Percentiles rank a stretch among this genome's conserved stretches.
These are phyloP conservation scores for Solenodon paradoxus DNA, from an alignment of 2,113 vertebrate genomes.

Conservation along the genomic window DNA sequence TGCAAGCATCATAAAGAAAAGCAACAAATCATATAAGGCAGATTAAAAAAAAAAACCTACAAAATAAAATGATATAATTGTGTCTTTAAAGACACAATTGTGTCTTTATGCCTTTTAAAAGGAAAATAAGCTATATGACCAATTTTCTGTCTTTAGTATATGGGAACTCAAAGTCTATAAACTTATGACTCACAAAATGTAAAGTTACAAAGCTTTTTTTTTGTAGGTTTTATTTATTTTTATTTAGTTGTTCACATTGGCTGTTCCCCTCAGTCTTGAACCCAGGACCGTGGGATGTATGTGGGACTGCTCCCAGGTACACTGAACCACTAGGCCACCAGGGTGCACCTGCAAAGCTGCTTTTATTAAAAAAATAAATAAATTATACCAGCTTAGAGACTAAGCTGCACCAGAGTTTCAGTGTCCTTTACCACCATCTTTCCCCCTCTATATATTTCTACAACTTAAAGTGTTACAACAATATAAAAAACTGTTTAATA, in stretches of 20 bases:
- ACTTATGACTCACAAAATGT: background rate
- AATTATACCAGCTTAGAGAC: conserved; percentile 28
- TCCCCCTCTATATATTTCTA: no score
- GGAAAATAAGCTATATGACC: background rate
- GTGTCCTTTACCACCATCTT: no score
- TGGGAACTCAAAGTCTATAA: background rate
- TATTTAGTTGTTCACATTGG: no score
- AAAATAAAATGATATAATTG: background rate
- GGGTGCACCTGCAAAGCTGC: conserved; percentile 26
- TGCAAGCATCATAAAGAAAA: background rate
- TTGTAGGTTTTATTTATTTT: no score
- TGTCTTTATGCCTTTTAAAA: background rate
- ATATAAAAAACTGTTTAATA: background rate
- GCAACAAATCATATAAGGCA: background rate
- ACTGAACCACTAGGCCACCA: no score
- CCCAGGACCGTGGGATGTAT: no score
- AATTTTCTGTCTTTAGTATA: background rate
- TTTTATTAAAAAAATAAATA: conserved; percentile 65
- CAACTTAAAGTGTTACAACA: background rate
- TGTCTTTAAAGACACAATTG: background rate
- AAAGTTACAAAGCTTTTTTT: no score
- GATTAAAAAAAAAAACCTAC: background rate
- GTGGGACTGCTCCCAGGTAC: no score
- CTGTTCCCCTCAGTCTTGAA: no score
- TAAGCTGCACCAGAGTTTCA: no score